Conservation (phyloP, 2,888 invertebrate species). For the Chorisops tibialis region DNA sequence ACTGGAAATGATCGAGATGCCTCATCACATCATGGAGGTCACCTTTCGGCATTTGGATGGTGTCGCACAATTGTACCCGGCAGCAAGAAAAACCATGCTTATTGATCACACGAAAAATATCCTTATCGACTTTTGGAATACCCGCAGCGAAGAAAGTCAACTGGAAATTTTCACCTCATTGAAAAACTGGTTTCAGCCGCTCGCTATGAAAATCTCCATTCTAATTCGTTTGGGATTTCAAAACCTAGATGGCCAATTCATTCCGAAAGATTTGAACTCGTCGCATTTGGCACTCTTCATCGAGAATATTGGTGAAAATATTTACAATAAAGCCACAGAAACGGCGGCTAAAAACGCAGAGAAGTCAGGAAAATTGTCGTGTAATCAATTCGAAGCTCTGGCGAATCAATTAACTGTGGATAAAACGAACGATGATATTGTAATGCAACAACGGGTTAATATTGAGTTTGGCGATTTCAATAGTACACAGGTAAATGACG, state of each 20-base stretch:
- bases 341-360: conserved; percentile 16
- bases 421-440: not conserved
- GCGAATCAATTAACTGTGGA: conserved; percentile 21
- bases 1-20: conserved; percentile 57
- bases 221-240: conserved; percentile 80
- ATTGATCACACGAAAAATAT: conserved; percentile 60
- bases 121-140: conserved; percentile 58
- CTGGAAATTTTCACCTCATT: conserved; percentile 64
- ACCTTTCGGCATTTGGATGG: conserved; percentile 63
- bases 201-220: conserved; percentile 78
- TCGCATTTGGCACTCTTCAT: conserved; percentile 51
- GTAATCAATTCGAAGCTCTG: conserved; percentile 20
- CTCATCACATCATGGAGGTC: conserved; percentile 61
- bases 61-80: conserved; percentile 59
- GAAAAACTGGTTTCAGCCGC: conserved; percentile 71
- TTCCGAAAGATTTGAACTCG: conserved; percentile 53
- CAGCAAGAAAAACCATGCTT: conserved; percentile 57
- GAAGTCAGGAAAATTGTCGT: not conserved
- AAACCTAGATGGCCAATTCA: conserved; percentile 69
- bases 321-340: conserved; percentile 49
- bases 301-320: conserved; percentile 55
- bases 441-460: not conserved
- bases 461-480: not conserved
- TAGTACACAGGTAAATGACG: too few species aligned
- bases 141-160: conserved; percentile 61